phyloP scores from a whole-genome alignment of 2,797 vertebrate species.

The Varecia variegata region DNA sequence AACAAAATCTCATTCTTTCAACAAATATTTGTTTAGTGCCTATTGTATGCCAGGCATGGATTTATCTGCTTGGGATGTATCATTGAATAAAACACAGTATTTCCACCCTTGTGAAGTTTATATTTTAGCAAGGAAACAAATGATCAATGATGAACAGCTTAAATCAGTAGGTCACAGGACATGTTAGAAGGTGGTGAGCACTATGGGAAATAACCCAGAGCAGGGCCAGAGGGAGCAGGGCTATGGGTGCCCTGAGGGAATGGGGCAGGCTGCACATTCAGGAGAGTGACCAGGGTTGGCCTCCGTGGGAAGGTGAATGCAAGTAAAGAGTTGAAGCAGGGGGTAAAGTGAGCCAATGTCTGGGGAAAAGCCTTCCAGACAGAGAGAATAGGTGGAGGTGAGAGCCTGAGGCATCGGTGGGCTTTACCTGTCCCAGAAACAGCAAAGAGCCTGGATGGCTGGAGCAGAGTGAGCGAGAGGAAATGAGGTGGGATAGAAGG shows the following conservation, averaged over 20 bases:
- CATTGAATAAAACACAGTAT: background rate
- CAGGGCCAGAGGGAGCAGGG: background rate
- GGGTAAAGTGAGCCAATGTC: background rate
- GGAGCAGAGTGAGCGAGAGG: background rate
- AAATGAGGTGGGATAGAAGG: background rate
- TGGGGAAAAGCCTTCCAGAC: background rate
- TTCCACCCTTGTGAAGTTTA: background rate
- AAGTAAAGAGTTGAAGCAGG: background rate
- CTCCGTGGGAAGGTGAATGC: background rate
- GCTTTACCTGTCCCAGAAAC: background rate
- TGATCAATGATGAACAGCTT: background rate
- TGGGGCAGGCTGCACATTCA: background rate
- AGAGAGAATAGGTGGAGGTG: background rate
- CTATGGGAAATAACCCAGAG: background rate
- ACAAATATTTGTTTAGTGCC: background rate
- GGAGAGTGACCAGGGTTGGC: background rate
- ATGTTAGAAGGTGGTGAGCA: background rate
- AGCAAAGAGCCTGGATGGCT: background rate
- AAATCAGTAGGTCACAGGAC: background rate
- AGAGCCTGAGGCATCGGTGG: background rate
- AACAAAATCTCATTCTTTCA: background rate
- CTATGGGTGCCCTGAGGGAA: background rate
- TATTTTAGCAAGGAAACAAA: background rate
- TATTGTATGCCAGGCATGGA: background rate
- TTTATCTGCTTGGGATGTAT: background rate